phyloP scores from a whole-genome alignment of 2,888 invertebrate genomes.

The Parnassius orleans region DNA sequence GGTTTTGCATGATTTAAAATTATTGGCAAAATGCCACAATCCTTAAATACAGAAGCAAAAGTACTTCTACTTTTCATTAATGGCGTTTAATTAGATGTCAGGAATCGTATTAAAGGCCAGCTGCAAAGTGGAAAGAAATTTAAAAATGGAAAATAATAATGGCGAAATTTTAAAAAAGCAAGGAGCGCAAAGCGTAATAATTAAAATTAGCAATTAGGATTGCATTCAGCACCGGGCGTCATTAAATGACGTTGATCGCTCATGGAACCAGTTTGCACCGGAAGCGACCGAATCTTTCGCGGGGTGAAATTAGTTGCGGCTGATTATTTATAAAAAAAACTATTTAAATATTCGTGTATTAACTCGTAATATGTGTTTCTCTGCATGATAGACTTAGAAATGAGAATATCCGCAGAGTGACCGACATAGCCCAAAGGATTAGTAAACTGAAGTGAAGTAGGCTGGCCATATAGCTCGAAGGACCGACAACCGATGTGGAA shows the following conservation, averaged over 20 bases:
- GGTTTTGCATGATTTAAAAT: neutral
- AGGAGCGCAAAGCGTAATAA: conserved; percentile 24
- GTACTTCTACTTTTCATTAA: conserved; percentile 5
- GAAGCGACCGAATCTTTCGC: conserved; percentile 27
- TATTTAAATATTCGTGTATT: no score
- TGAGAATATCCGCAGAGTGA: no score
- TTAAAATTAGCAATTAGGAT: conserved; percentile 42
- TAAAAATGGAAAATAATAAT: conserved; percentile 19
- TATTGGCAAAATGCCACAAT: conserved; percentile 7
- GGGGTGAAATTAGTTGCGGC: conserved; percentile 30
- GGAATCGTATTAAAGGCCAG: conserved; percentile 11
- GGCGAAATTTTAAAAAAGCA: conserved; percentile 28
- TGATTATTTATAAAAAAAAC: conserved; percentile 20
- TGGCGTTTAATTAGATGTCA: conserved; percentile 23
- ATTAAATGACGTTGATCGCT: conserved; percentile 29
- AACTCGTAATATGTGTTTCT: no score
- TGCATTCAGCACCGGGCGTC: conserved; percentile 36
- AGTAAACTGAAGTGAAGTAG: no score
- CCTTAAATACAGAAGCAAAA: conserved; percentile 1
- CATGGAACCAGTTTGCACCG: conserved; percentile 29
- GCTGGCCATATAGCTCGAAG: no score
- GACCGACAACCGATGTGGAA: no score
- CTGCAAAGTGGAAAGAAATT: conserved; percentile 16
- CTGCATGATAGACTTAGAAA: no score
- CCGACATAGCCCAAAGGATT: no score